Evolutionary conservation across 2,113 vertebrate species (phyloP), one percentile per base, ranked within the genome.

Genomic region (Haemorhous mexicanus): DNA sequence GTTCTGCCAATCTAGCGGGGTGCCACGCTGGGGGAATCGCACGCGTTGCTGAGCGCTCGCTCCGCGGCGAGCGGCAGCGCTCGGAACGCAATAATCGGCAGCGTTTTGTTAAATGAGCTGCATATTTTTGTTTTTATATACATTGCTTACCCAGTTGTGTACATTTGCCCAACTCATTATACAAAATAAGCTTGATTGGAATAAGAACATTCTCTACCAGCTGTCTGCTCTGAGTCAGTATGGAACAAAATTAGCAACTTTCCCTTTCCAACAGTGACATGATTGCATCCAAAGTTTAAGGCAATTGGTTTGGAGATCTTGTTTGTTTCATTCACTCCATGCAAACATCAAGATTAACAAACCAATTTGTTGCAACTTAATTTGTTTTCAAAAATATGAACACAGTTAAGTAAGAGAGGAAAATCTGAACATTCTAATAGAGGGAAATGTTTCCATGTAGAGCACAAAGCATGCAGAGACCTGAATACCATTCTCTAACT

Each of bases 121-220:
- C 93, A 93, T 96, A 95, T 96, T 96, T 96, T 95, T 96, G 95
- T 96, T 94, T 96, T 96, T 96, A 95, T 96, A 96, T 95, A 95
- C 23, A 33, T 95, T 96, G 89, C 97, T 94, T 97, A 94, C 93
- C 94, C 94, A 96, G 92, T 96, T 97, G 91, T 91, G 87, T 96
- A 92, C 93, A 84, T 97, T 97, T 97, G 94, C 84, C 90, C 95
- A 92, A 52, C 88, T 96, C 95, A 96, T 95, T 96, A 96, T 94
- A 96, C 93, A 94, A 96, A 93, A 96, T 95, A 94, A 93, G 94
- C 95, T 94, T 95, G 97, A 96, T 97, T 97, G 94, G 93, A 95
- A 85, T 92, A 94, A 94, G 96, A 97, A 96, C 95, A 94, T 95
- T 95, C 89, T 95, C 94, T 94, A 92, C 96, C 96, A 97, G 96